Evolutionary conservation across 53 echinoderm and acorn worm genomes (phyloP).

Genomic region (Zoroaster sp.): DNA sequence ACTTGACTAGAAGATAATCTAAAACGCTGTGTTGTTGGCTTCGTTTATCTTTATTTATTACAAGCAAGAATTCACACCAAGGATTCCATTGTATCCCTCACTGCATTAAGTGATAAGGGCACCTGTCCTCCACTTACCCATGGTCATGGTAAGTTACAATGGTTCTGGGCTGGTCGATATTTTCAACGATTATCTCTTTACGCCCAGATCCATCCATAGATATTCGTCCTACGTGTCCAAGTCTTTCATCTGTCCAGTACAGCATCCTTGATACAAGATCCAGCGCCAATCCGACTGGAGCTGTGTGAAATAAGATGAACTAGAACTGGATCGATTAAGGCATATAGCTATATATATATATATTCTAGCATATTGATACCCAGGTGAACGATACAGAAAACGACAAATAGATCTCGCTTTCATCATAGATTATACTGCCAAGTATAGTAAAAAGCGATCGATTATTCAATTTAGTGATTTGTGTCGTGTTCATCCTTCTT

Average conservation of each 20-base stretch:
- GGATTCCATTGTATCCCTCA: no score
- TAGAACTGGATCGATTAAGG: neutral
- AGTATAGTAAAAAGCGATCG: no score
- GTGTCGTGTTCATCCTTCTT: no score
- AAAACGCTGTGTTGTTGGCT: neutral
- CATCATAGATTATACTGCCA: no score
- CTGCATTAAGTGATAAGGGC: no score
- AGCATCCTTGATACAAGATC: conserved; percentile 72
- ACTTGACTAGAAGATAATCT: no score
- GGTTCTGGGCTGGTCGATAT: conserved; percentile 72
- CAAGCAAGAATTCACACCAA: no score
- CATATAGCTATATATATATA: neutral
- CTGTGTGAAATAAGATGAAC: conserved; percentile 21
- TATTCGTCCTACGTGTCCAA: conserved; percentile 59
- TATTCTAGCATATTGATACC: neutral
- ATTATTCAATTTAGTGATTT: no score
- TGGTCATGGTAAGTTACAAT: conserved; percentile 73
- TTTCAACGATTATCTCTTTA: conserved; percentile 65
- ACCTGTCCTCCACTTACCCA: conserved; percentile 73
- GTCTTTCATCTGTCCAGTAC: conserved; percentile 78
- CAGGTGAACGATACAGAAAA: neutral
- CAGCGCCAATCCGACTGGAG: conserved; percentile 71
- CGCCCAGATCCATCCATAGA: conserved; percentile 70
- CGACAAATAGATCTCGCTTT: no score
- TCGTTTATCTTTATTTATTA: neutral